These are phyloP conservation scores for Psilopsiagon aurifrons DNA, from an alignment of 2,113 vertebrate species.

Conservation along the genomic window DNA sequence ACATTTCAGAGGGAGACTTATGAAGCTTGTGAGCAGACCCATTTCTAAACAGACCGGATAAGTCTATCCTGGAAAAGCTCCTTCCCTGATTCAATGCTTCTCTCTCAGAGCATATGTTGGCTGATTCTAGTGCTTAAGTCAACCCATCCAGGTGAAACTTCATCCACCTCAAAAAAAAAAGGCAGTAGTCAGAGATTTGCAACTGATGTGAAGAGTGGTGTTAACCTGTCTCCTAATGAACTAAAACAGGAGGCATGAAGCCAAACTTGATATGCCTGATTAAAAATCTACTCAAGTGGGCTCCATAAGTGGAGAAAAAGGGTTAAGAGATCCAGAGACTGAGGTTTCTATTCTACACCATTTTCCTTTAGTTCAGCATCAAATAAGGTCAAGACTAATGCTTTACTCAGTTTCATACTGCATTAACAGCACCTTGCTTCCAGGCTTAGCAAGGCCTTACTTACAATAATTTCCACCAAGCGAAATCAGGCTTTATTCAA, in stretches of 20 bases:
- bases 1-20: neutral
- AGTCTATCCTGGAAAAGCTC: neutral
- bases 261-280: neutral
- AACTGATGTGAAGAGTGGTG: neutral
- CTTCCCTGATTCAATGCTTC: neutral
- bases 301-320: neutral
- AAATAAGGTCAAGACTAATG: neutral
- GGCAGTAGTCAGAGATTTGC: neutral
- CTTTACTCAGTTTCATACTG: neutral
- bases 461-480: neutral
- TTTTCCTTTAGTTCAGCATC: neutral
- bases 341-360: neutral
- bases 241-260: neutral
- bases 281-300: neutral
- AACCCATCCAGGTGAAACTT: neutral
- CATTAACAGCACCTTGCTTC: constrained; percentile 7
- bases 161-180: neutral
- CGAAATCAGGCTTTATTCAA: neutral
- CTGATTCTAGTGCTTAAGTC: neutral
- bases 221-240: neutral
- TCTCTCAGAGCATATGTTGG: neutral
- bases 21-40: neutral
- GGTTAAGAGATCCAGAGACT: neutral
- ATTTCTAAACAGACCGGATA: neutral
- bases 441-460: neutral